These are phyloP conservation scores for Pelodytes ibericus DNA, from an alignment of 2,797 vertebrate genomes.

Conservation along the genomic window DNA sequence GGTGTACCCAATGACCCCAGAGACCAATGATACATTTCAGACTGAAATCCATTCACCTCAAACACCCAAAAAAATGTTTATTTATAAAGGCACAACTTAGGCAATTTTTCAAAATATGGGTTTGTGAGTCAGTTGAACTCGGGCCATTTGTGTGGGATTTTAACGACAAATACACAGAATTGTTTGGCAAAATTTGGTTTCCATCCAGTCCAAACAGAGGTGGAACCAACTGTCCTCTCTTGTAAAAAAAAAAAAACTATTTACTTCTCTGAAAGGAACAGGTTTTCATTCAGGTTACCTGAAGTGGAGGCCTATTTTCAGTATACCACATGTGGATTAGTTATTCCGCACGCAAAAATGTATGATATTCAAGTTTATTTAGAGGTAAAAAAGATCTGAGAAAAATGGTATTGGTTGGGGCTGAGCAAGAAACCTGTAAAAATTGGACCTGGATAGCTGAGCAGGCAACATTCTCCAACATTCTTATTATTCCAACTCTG, in stretches of 20 bases:
- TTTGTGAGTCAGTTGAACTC: slow-evolving; percentile 23
- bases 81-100: slow-evolving; percentile 27
- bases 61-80: slow-evolving; percentile 22
- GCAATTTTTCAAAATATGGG: slow-evolving; percentile 26
- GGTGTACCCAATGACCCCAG: neutral
- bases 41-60: slow-evolving; percentile 35
- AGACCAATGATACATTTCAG: slow-evolving; percentile 11
- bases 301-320: slow-evolving; percentile 2
- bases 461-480: too few species aligned
- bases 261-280: slow-evolving; percentile 6
- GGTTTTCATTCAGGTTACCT: neutral
- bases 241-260: slow-evolving; percentile 19
- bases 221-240: slow-evolving; percentile 17
- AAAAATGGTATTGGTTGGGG: too few species aligned
- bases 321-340: neutral
- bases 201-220: slow-evolving; percentile 36
- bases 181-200: slow-evolving; percentile 31
- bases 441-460: too few species aligned
- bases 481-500: too few species aligned
- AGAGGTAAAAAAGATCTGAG: neutral
- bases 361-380: neutral
- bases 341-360: neutral
- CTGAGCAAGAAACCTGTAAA: too few species aligned
- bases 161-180: slow-evolving; percentile 24
- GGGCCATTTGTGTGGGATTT: slow-evolving; percentile 24